Evolutionary conservation across 1,140 invertebrate genomes (phyloP), one percentile per base, ranked within the genome.

Genomic region (Limonius californicus): DNA sequence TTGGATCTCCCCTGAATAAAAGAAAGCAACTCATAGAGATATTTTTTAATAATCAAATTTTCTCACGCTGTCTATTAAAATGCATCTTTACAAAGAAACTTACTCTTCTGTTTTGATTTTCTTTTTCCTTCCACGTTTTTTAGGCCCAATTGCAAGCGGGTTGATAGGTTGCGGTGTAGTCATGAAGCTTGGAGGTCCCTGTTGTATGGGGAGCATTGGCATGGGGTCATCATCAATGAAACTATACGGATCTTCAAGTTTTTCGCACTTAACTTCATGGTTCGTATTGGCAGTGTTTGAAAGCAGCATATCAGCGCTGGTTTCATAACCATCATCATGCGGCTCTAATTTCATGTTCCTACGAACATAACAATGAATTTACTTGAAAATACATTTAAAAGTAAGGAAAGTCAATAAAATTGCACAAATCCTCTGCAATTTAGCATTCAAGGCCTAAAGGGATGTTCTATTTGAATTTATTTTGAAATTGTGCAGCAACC

Each of bases 311-410:
- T 89, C 89, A 70, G 87, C 89, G 79, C 88, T 88, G 64, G 89
- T 91, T 80, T 92, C 90, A 80, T 91, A 91, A 64, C 89, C 89
- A 80, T 92, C 90, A 81, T 92, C 90, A 73, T 89, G 84, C 65
- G 84, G 85, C 77, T 91, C 89, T 70, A 87, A 81, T 71, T 87
- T 87, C 75, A 85, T 85, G 61, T 76, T 77, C 53, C 75, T 77
- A 65, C 11, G n/a, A n/a, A 39, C n/a, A 39, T 39, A 2, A 39
- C 2, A 39, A 12, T 39, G n/a, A 27, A 27, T 27, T n/a, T n/a
- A n/a, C n/a, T n/a, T n/a, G n/a, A n/a, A n/a, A n/a, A n/a, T n/a
- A n/a, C n/a, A n/a, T n/a, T n/a, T n/a, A n/a, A n/a, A n/a, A n/a
- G n/a, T n/a, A n/a, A n/a, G n/a, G n/a, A n/a, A n/a, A n/a, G n/a